phyloP scores from a whole-genome alignment of 2,888 invertebrate genomes.

The Phyllotreta striolata region DNA sequence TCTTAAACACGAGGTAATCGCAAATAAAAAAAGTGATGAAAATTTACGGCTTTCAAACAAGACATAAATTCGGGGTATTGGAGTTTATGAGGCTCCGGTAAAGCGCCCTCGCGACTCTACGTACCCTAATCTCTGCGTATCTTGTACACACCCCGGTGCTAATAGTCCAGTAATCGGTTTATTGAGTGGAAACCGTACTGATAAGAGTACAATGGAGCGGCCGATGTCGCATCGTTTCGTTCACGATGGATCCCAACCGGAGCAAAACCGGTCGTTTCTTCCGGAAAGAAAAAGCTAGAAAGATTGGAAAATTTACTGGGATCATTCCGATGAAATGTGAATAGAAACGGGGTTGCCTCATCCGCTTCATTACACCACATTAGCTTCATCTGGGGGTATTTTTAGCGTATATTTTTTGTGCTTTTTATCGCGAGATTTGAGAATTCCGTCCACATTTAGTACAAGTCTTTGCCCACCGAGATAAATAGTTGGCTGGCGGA shows the following conservation, averaged over 20 bases:
- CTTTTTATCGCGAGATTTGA: no score
- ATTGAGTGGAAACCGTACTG: constrained; percentile 60
- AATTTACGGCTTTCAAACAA: neutral
- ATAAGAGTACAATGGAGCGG: constrained; percentile 53
- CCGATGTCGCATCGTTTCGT: constrained; percentile 21
- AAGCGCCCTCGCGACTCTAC: no score
- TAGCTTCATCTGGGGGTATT: neutral
- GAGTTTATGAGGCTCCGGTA: constrained; percentile 4
- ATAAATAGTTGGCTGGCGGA: constrained; percentile 29
- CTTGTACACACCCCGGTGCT: constrained; percentile 50
- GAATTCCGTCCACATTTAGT: no score
- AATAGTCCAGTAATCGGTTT: constrained; percentile 59
- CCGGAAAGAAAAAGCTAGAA: neutral
- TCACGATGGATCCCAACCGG: no score
- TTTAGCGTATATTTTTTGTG: neutral
- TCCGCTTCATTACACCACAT: neutral
- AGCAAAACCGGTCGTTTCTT: no score
- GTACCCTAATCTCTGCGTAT: constrained; percentile 47
- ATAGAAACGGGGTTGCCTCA: no score
- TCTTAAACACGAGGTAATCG: no score
- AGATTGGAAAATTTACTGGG: neutral
- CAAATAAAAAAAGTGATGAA: no score
- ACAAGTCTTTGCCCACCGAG: neutral
- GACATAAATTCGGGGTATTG: constrained; percentile 1
- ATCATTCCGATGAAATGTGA: no score